Evolutionary conservation across 1,140 invertebrate species (phyloP), one percentile per base, ranked within the genome.

Genomic region (Ceratitis capitata): DNA sequence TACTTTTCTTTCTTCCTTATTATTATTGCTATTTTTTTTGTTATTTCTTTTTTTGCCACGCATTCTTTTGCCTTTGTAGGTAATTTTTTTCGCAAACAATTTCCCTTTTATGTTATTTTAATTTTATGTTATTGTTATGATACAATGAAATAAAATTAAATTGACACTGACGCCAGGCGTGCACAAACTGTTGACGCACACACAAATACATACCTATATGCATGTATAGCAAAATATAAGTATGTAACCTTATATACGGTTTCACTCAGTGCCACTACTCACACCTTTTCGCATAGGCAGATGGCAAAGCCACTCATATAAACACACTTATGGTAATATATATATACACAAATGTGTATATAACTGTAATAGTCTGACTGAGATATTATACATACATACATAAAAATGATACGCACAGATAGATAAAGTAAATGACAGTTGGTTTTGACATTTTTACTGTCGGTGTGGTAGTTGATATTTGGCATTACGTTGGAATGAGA

Each of bases 61-160:
- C 45, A 51, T 19, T n/a, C n/a, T n/a, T 85, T 61, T 45, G 19
- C 42, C n/a, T 45, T 39, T 83, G 78, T 47, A 6, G n/a, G n/a
- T n/a, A 42, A n/a, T 84, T 89, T 88, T 88, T 91, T 86, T 83
- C 64, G 84, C 84, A 85, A 86, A 86, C 86, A 91, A 91, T 90
- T 91, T 91, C 90, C 90, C 88, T 91, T 91, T 91, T 90, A 88
- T 91, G 90, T 91, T 90, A 91, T 90, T 91, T 91, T 89, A 91
- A 91, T 90, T 91, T 91, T 90, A 91, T 91, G 91, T 91, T 89
- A 91, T 91, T 91, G 90, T 91, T 88, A 91, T 90, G 90, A 91
- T 91, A 91, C 90, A 91, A 91, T 91, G 91, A 91, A 90, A 91
- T 91, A 91, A 91, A 91, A 91, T 91, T 91, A 91, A 91, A 91